A percentile compares a stretch with the other conserved stretches of the same genome.
Evolutionary conservation across 1,140 invertebrate genomes (phyloP).

Genomic region (Chrysoperla carnea): DNA sequence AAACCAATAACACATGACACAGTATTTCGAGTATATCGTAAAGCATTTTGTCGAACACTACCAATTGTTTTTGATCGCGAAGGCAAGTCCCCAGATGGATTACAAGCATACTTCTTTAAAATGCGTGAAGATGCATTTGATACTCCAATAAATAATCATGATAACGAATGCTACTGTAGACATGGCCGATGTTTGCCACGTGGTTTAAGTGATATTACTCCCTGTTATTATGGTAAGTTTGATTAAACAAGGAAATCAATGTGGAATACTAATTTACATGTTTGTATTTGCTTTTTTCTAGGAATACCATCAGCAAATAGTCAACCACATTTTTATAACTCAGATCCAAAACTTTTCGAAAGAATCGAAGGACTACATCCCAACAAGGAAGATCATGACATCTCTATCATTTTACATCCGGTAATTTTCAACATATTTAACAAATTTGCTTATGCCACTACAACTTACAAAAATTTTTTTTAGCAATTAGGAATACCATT

Average conservation of each 20-base stretch:
- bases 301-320: constrained; percentile 51
- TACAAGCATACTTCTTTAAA: constrained; percentile 25
- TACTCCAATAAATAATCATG: constrained; percentile 29
- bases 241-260: neutral
- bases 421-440: constrained; percentile 2
- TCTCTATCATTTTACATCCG: constrained; percentile 22
- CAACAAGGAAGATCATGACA: constrained; percentile 30
- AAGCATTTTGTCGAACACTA: constrained; percentile 45
- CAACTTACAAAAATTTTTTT: neutral
- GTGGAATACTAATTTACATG: too few species aligned
- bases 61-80: constrained; percentile 29
- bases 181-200: constrained; percentile 32
- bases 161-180: constrained; percentile 42
- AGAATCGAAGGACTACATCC: constrained; percentile 47
- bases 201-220: constrained; percentile 43
- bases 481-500: constrained; percentile 34
- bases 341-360: constrained; percentile 40
- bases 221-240: constrained; percentile 54
- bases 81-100: constrained; percentile 16
- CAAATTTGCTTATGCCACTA: constrained; percentile 4
- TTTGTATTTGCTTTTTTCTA: too few species aligned
- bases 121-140: constrained; percentile 34
- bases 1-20: constrained; percentile 28
- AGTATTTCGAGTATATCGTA: constrained; percentile 38
- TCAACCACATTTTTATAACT: constrained; percentile 60